A percentile compares a stretch with the other conserved stretches of the same genome.
Conservation (phyloP, 30 jellyfish, hydroid and myxozoan species). For the Nemopilema nomurai region DNA sequence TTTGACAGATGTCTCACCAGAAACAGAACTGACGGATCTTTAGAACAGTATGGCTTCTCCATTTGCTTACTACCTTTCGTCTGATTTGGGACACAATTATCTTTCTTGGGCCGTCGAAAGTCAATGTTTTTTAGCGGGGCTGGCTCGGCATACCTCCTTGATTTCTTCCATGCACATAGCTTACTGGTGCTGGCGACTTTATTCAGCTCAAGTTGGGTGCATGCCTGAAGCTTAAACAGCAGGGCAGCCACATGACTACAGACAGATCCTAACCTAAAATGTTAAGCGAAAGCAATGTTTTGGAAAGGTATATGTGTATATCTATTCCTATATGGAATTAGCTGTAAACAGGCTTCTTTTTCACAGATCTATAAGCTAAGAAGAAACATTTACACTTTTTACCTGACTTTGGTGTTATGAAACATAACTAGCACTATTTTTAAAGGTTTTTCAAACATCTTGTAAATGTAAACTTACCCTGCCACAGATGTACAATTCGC, state of each 20-base stretch:
- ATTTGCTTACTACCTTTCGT: neutral
- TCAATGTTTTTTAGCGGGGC: constrained; percentile 14
- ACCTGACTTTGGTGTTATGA: neutral
- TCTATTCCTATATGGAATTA: neutral
- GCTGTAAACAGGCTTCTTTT: neutral
- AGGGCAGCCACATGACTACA: constrained; percentile 60
- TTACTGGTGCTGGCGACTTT: constrained; percentile 18
- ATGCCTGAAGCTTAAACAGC: constrained; percentile 39
- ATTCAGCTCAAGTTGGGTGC: constrained; percentile 27
- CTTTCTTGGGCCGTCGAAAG: constrained; percentile 14
- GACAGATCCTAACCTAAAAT: constrained; percentile 55
- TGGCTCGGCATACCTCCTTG: constrained; percentile 36
- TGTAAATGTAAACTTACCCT: constrained; percentile 22
- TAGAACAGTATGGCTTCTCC: constrained; percentile 13
- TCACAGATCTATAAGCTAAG: neutral
- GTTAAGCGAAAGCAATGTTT: neutral
- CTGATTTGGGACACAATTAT: constrained; percentile 13
- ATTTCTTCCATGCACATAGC: constrained; percentile 10
- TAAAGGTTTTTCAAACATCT: neutral
- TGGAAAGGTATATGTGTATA: neutral
- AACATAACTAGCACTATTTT: neutral
- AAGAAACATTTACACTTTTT: neutral
- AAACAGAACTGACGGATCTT: neutral
- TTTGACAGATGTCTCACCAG: constrained; percentile 30
- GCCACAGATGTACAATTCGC: constrained; percentile 69